Base-by-base conservation (phyloP, 2,113 vertebrate genomes). In the Enhydra lutris region DNA sequence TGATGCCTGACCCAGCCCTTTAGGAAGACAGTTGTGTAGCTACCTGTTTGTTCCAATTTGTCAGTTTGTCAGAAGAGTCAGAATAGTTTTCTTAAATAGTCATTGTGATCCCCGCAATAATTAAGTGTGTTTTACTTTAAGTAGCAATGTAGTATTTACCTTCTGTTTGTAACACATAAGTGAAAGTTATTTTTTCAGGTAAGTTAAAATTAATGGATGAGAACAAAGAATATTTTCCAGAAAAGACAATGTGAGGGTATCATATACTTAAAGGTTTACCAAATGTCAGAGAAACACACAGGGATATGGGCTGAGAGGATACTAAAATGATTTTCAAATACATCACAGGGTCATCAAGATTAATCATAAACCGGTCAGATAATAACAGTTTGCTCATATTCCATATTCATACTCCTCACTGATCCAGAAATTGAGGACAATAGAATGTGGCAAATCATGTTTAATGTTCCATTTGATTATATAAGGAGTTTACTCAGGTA, bases 381-480 rank as follows among this genome's bases (percentile, higher is more conserved):
- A 47, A n/a, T 11, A 42, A 17, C 20, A 29, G 2, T 63, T 39
- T 93, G 1, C 1, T 89, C 47, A 20, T 5, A 7, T 20, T 67
- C 76, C 23, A 20, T 36, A 31, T 42, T 31, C 55, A 29, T 52
- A 6, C 3, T 21, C 1, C 3, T 0, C 1, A 36, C 1, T 23
- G 10, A 57, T 29, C 3, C 21, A 26, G 14, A 7, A 89, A 59
- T 7, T 79, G 34, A 83, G 29, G 52, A 50, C 26, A 63, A 17
- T 92, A 45, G 6, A 12, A 74, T 63, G 3, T 39, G 26, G 11
- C 55, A 92, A 89, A 89, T n/a, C 45, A 84, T 21, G 7, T 23
- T 86, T 3, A 4, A 1, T 34, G 1, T 57, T 4, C 7, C 14
- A 29, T 23, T 7, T 39, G 29, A 29, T 42, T 34, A n/a, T 82